Conservation (phyloP, 2,888 invertebrate genomes). For the Myathropa florea region DNA sequence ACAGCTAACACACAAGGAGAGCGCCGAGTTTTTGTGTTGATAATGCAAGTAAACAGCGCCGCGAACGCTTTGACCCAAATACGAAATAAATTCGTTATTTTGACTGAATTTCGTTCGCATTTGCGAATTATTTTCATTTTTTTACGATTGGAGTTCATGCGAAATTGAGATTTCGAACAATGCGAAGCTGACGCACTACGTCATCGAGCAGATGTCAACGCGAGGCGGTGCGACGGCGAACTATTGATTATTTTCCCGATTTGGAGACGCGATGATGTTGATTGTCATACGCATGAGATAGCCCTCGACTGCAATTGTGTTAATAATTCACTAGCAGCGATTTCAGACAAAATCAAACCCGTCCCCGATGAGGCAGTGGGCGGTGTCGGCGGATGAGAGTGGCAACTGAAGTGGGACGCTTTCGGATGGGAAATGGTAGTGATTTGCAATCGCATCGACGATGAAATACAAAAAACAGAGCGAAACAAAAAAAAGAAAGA, state of each 20-base stretch:
- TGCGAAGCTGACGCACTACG: background rate
- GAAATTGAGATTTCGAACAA: constrained; percentile 39
- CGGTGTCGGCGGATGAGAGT: background rate
- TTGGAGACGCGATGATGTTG: constrained; percentile 22
- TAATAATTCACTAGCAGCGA: constrained; percentile 35
- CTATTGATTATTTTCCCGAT: too few species aligned
- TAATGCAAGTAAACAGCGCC: constrained; percentile 29
- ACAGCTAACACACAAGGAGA: constrained; percentile 10
- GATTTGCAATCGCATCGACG: constrained; percentile 14
- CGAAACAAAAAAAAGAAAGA: background rate
- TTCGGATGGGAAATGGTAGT: background rate
- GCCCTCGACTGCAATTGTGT: constrained; percentile 17
- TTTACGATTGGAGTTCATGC: too few species aligned
- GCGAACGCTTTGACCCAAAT: constrained; percentile 54
- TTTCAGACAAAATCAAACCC: too few species aligned
- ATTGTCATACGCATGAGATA: constrained; percentile 14
- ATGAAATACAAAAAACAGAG: background rate
- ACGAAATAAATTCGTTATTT: constrained; percentile 42
- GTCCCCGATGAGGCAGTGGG: background rate
- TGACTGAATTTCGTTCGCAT: background rate
- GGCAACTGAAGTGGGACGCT: background rate
- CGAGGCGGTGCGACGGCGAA: too few species aligned
- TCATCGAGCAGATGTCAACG: background rate
- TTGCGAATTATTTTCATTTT: constrained; percentile 22
- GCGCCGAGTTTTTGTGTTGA: constrained; percentile 20